Percentiles rank a stretch among this genome's conserved stretches.
Evolutionary conservation across 2,113 vertebrate species (phyloP).

Genomic region (Thermophis baileyi): DNA sequence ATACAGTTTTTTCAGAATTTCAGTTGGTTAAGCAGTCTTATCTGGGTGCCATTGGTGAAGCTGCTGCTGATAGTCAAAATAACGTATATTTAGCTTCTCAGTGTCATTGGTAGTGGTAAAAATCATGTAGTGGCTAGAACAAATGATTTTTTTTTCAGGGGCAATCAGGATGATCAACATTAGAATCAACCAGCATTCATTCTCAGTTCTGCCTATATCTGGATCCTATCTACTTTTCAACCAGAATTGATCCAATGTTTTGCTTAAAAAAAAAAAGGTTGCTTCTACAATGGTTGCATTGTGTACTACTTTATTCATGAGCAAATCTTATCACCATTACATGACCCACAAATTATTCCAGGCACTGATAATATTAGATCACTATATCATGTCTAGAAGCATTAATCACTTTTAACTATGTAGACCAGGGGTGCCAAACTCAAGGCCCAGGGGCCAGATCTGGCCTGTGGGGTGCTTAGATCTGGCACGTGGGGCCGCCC

Average conservation of each 20-base stretch:
- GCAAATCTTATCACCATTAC: neutral
- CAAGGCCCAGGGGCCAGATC: too few relatives aligned
- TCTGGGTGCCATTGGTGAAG: neutral
- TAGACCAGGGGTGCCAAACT: neutral
- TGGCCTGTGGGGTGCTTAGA: too few relatives aligned
- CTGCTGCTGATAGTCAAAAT: neutral
- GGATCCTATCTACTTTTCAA: neutral
- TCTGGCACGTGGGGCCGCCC: too few relatives aligned
- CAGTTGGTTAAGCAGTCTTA: neutral
- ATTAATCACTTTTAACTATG: neutral
- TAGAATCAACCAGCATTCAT: neutral
- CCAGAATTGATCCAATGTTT: neutral
- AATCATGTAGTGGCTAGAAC: neutral
- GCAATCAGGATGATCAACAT: neutral
- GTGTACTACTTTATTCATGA: neutral
- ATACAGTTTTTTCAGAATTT: neutral
- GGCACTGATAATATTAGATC: neutral
- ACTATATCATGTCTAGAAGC: neutral
- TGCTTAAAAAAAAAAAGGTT: neutral
- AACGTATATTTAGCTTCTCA: neutral
- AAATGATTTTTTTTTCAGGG: neutral
- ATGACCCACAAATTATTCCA: neutral
- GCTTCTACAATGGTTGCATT: neutral
- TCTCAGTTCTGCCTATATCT: neutral
- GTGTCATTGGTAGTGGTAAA: neutral